A percentile compares a stretch with the other conserved stretches of the same genome.
Conservation (phyloP, 2,797 vertebrate species). For the Forpus xanthops region DNA sequence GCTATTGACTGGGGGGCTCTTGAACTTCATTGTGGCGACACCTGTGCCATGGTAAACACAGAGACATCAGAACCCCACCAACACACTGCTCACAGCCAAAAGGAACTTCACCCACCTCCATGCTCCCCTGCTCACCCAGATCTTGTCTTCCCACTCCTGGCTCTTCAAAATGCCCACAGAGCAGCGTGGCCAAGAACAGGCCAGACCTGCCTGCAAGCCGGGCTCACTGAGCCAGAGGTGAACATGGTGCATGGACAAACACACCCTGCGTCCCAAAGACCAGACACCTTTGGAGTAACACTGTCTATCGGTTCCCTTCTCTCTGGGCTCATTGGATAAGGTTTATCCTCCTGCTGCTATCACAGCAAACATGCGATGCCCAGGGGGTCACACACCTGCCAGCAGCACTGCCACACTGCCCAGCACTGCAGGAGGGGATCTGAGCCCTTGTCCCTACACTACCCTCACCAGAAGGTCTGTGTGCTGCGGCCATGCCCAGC, state of each 20-base stretch:
- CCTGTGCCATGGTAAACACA: slow-evolving; percentile 71
- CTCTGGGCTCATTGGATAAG: background rate
- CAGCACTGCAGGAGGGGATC: accelerated
- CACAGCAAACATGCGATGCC: background rate
- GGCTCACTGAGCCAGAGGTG: background rate
- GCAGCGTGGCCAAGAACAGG: background rate
- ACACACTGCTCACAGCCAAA: background rate
- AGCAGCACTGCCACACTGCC: background rate
- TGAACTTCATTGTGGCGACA: slow-evolving; percentile 83
- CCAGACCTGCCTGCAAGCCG: background rate
- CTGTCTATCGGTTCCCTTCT: background rate
- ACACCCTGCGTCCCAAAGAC: accelerated
- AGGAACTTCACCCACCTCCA: background rate
- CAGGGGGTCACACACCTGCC: background rate
- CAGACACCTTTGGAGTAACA: accelerated
- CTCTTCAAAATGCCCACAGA: background rate
- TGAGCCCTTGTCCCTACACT: background rate
- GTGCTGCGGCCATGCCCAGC: background rate
- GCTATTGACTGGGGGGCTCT: slow-evolving; percentile 91
- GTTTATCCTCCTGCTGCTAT: accelerated
- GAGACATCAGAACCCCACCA: background rate
- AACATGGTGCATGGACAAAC: background rate
- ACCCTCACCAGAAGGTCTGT: background rate
- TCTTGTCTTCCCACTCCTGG: accelerated
- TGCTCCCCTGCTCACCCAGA: background rate